These are phyloP conservation scores for Zoanthus solanderi DNA, from an alignment of 92 coral and sea anemone species.

Conservation along the genomic window DNA sequence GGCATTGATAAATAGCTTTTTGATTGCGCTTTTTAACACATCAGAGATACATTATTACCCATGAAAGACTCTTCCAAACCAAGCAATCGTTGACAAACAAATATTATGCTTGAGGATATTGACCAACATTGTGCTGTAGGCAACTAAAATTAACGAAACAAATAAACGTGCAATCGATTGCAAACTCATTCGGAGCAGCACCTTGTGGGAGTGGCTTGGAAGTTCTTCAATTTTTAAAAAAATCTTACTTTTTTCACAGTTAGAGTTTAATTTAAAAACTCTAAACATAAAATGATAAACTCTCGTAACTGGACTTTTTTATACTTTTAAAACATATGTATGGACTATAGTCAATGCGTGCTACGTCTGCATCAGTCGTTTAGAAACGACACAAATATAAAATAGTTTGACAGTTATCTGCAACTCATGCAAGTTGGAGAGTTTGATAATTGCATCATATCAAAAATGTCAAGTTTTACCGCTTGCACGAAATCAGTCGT, in stretches of 20 bases:
- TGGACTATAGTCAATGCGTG: not conserved
- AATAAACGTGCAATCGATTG: not conserved
- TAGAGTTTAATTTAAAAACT: too few relatives aligned
- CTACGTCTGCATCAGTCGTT: not conserved
- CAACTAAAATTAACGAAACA: too few relatives aligned
- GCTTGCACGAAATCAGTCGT: not conserved
- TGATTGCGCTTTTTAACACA: not conserved
- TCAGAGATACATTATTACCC: not conserved
- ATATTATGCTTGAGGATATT: too few relatives aligned
- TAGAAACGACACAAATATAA: not conserved
- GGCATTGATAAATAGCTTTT: conserved; percentile 8
- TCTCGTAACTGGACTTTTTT: too few relatives aligned
- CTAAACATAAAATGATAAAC: too few relatives aligned
- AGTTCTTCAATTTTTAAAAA: not conserved
- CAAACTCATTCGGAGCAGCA: not conserved
- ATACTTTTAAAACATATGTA: too few relatives aligned
- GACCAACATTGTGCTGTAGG: too few relatives aligned
- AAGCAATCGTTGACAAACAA: too few relatives aligned
- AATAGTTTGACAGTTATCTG: not conserved
- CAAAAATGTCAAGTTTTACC: not conserved
- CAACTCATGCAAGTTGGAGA: not conserved
- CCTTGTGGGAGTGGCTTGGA: not conserved
- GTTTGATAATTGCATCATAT: not conserved
- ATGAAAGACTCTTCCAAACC: not conserved
- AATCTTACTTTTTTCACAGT: too few relatives aligned